Evolutionary conservation across 2,113 vertebrate species (phyloP).

Genomic region (Isurus oxyrinchus): DNA sequence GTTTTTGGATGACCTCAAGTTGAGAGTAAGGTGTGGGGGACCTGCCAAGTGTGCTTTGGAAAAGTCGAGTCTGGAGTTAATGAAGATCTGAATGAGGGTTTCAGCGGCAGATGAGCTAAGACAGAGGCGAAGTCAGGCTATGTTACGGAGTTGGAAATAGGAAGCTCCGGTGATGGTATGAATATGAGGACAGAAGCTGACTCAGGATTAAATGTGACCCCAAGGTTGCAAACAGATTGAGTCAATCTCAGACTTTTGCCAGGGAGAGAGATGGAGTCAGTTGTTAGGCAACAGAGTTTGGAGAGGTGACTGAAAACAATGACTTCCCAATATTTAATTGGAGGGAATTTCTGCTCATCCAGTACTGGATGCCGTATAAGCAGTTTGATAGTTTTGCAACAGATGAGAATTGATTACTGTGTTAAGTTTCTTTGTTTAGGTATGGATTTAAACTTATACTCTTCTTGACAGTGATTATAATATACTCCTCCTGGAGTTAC

Average conservation of each 20-base stretch:
- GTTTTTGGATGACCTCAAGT: background rate
- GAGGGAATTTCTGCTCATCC: background rate
- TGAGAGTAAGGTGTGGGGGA: background rate
- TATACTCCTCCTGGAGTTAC: background rate
- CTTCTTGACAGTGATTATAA: background rate
- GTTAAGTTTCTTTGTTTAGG: background rate
- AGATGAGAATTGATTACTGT: background rate
- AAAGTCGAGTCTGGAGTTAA: background rate
- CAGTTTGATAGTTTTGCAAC: background rate
- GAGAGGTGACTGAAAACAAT: background rate
- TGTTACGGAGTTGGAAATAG: background rate
- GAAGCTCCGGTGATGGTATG: background rate
- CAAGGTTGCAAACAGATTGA: background rate
- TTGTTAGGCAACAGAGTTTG: no score
- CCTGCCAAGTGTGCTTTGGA: background rate
- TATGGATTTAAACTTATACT: background rate
- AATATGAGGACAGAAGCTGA: background rate
- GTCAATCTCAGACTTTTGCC: background rate
- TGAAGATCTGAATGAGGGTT: background rate
- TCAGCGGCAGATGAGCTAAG: background rate
- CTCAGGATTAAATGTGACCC: background rate
- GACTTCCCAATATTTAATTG: background rate
- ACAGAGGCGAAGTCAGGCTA: background rate
- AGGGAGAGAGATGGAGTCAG: no score
- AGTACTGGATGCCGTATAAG: background rate